These are phyloP conservation scores for Nomada fabriciana DNA, from an alignment of 2,888 invertebrate genomes.

Conservation along the genomic window DNA sequence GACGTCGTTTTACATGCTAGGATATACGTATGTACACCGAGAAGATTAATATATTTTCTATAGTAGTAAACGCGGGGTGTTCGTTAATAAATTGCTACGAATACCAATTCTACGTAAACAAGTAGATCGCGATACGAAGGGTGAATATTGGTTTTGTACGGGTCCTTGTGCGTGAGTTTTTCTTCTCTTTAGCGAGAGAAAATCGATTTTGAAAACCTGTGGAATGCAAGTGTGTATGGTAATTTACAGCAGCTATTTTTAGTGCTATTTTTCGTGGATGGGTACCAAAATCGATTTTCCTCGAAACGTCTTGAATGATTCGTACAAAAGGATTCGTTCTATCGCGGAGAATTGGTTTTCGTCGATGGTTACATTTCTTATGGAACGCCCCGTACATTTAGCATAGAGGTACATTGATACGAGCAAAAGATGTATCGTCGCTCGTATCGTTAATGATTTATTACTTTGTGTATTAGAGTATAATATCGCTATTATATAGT, in stretches of 20 bases:
- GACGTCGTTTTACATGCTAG: slow-evolving; percentile 30
- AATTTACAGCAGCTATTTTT: background rate
- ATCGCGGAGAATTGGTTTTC: background rate
- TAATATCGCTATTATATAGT: slow-evolving; percentile 50
- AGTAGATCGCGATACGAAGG: too few relatives aligned
- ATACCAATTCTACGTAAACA: background rate
- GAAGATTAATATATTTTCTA: slow-evolving; percentile 73
- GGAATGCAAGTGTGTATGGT: background rate
- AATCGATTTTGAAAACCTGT: background rate
- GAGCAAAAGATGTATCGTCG: background rate
- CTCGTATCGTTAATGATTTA: slow-evolving; percentile 38
- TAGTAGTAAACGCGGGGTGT: slow-evolving; percentile 44
- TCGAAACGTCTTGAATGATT: background rate
- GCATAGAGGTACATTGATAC: slow-evolving; percentile 7
- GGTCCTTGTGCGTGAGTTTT: too few relatives aligned
- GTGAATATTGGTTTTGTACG: background rate
- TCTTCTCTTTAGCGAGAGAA: background rate
- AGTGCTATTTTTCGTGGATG: slow-evolving; percentile 10
- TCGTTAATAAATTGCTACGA: background rate
- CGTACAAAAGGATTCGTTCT: background rate
- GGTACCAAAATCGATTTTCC: background rate
- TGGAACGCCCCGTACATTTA: slow-evolving; percentile 27
- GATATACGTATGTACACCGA: slow-evolving; percentile 36
- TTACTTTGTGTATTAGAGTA: slow-evolving; percentile 48
- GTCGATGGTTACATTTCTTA: background rate